Evolutionary conservation across 1,140 invertebrate genomes (phyloP).

Genomic region (Ganaspis sp.): DNA sequence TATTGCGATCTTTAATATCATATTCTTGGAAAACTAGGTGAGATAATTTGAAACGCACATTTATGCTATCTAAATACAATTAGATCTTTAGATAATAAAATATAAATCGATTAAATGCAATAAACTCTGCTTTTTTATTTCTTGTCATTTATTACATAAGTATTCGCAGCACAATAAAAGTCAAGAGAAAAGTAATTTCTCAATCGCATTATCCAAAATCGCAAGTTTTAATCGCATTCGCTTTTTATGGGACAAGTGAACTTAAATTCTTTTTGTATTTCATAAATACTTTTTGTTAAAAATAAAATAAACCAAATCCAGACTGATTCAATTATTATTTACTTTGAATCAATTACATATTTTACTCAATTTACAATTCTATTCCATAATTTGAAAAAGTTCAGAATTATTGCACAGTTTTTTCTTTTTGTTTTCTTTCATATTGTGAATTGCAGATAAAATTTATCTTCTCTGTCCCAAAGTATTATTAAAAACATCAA

Average conservation of each 20-base stretch:
- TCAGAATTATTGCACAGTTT: conserved; percentile 31
- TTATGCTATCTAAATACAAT: conserved; percentile 25
- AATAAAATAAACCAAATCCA: too few relatives aligned
- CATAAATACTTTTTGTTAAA: too few relatives aligned
- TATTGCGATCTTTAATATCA: conserved; percentile 30
- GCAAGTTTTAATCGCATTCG: neutral
- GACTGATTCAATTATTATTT: too few relatives aligned
- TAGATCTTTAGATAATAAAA: conserved; percentile 30
- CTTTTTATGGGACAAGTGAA: neutral
- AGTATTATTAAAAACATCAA: neutral
- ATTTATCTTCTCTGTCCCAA: neutral
- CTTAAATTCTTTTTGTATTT: neutral
- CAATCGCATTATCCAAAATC: neutral
- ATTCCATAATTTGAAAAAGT: neutral
- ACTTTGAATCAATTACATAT: too few relatives aligned
- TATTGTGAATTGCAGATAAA: conserved; percentile 15
- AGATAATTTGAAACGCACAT: conserved; percentile 18
- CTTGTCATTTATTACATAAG: conserved; percentile 31
- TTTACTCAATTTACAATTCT: too few relatives aligned
- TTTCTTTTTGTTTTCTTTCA: neutral
- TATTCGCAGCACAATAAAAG: conserved; percentile 29
- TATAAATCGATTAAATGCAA: conserved; percentile 36
- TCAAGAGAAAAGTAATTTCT: conserved; percentile 2
- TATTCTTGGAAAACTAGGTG: conserved; percentile 25
- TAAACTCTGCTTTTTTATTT: conserved; percentile 35